Percentiles rank a stretch among this genome's conserved stretches.
These are phyloP conservation scores for Cheirogaleus medius DNA, from an alignment of 2,113 vertebrate species.

Conservation along the genomic window DNA sequence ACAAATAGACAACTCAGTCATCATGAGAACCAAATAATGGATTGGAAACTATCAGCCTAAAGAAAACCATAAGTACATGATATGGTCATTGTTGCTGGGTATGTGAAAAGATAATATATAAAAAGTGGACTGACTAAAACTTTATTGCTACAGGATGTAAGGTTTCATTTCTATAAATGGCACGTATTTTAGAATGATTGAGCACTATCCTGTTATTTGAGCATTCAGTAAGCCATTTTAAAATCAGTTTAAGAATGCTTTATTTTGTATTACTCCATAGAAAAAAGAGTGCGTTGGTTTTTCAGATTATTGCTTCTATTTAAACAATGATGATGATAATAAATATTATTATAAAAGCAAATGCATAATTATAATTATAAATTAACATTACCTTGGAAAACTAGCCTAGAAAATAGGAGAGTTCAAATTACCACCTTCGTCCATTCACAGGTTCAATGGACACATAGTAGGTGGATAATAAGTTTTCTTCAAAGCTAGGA, in stretches of 20 bases:
- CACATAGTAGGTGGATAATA: not conserved
- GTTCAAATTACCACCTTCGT: not conserved
- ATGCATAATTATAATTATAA: not conserved
- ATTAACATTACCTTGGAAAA: not conserved
- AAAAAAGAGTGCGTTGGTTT: not conserved
- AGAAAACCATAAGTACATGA: not conserved
- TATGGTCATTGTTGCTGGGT: not conserved
- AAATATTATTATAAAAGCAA: not conserved
- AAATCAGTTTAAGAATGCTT: not conserved
- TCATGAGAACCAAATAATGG: not conserved
- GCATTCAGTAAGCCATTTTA: not conserved
- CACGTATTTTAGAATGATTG: constrained; percentile 25
- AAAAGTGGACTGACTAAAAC: not conserved
- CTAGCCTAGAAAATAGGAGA: not conserved
- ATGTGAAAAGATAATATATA: not conserved
- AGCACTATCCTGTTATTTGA: not conserved
- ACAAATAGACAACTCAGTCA: not conserved
- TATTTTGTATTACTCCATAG: not conserved
- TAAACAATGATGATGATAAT: not conserved
- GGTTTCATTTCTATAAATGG: not conserved
- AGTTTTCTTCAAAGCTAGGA: not conserved
- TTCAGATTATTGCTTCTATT: constrained; percentile 13
- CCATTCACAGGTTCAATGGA: not conserved
- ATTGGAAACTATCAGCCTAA: not conserved
- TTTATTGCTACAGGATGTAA: not conserved